Evolutionary conservation across 2,888 invertebrate genomes (phyloP).

Genomic region (Augochlorella aurata): DNA sequence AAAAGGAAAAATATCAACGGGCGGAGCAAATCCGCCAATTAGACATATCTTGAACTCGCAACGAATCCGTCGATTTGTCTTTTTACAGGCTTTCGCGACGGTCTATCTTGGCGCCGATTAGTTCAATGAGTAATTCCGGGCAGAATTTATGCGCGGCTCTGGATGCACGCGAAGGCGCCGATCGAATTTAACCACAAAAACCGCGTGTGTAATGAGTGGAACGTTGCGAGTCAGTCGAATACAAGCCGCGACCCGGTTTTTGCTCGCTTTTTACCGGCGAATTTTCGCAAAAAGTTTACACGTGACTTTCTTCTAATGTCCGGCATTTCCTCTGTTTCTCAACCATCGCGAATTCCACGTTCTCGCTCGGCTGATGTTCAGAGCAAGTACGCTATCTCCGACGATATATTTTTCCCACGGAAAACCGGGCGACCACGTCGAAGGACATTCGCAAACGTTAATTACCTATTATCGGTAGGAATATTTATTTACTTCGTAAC

Average conservation of each 20-base stretch:
- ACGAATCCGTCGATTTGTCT: conserved; percentile 5
- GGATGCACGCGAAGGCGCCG: conserved; percentile 3
- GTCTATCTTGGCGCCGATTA: conserved; percentile 1
- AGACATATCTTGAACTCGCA: conserved; percentile 48
- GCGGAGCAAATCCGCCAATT: conserved; percentile 51
- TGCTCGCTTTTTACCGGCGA: conserved; percentile 6
- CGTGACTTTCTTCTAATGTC: conserved; percentile 10
- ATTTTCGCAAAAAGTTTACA: conserved; percentile 27
- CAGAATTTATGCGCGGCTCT: background rate
- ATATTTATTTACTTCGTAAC: background rate
- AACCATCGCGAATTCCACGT: background rate
- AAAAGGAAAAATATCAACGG: background rate
- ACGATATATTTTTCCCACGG: background rate
- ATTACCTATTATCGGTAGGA: no score
- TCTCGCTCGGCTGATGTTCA: background rate
- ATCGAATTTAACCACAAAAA: conserved; percentile 6
- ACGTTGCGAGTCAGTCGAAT: conserved; percentile 15
- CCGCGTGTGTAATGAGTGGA: conserved; percentile 33
- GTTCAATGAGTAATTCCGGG: conserved; percentile 8
- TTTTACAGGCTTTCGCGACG: background rate
- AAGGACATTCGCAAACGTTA: no score
- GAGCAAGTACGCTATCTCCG: background rate
- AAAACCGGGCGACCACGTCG: background rate
- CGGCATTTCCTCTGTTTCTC: conserved; percentile 7
- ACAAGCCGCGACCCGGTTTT: conserved; percentile 26